A percentile compares a stretch with the other conserved stretches of the same genome.
Conservation (phyloP, 1,140 invertebrate genomes). For the Aradophagus sp. region DNA sequence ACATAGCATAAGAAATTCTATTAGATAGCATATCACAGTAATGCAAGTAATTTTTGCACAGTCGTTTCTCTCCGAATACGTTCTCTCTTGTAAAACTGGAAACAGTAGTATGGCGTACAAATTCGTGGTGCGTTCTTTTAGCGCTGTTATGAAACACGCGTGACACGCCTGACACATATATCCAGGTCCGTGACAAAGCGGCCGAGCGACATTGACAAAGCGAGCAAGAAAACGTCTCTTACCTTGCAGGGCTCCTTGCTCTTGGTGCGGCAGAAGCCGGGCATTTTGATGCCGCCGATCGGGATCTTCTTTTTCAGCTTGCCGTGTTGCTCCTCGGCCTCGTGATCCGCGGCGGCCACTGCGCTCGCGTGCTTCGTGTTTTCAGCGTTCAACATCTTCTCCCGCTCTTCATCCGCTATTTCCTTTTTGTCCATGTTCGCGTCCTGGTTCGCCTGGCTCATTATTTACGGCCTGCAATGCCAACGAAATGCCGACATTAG, state of each 20-base stretch:
- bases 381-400: constrained; percentile 82
- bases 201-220: constrained; percentile 25
- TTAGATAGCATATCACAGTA: no score
- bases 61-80: no score
- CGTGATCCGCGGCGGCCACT: constrained; percentile 67
- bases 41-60: no score
- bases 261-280: constrained; percentile 84
- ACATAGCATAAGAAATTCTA: no score
- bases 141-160: no score
- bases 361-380: constrained; percentile 72
- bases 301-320: constrained; percentile 86
- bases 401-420: constrained; percentile 82
- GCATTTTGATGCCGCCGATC: constrained; percentile 88
- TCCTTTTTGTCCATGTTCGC: constrained; percentile 82
- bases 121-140: no score
- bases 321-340: constrained; percentile 74
- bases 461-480: constrained; percentile 44
- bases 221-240: constrained; percentile 40
- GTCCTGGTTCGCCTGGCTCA: constrained; percentile 66
- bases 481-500: constrained; percentile 11
- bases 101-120: no score
- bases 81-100: no score
- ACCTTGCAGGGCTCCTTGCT: constrained; percentile 82
- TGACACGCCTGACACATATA: constrained; percentile 16
- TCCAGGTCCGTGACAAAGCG: constrained; percentile 12